Base-by-base conservation (phyloP, 2,888 invertebrate species). In the Apodemia hepburni region DNA sequence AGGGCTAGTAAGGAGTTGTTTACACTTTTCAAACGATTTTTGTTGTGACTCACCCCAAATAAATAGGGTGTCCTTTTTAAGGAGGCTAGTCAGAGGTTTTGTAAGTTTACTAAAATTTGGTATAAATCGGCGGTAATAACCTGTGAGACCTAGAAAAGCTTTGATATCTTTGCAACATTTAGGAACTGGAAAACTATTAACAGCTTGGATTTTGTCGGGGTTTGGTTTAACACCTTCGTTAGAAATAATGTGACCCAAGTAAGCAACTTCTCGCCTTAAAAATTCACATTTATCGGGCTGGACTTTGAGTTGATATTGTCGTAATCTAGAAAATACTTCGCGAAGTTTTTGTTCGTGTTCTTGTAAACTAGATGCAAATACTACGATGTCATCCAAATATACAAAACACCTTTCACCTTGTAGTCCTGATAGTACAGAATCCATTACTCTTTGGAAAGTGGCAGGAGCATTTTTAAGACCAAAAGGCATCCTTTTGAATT, bases 161-260 rank as follows among this genome's bases (percentile, higher is more conserved):
- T 78, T 78, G 0, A 75, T 75, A 58, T 79, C 73, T 67, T 73
- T 77, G 58, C 65, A 64, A 8, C 61, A 70, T 67, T 73, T 72
- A 7, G 77, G 76, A 57, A 69, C 61, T n/a, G 77, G 76, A 61
- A 75, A 78, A 0, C 74, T 65, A 65, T 58, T 60, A 0, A 69
- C 71, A 2, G 72, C 69, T 63, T 66, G 59, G 12, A 74, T 66
- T 70, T 77, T 76, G 7, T 72, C 70, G 1, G 78, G 78, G 63
- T 81, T 77, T 4, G 84, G 81, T 60, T 74, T 76, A 0, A 80
- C 72, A 27, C 77, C 80, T 59, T 80, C 74, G 18, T 63, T 71
- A 1, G 77, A 73, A 2, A 84, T 77, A 0, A 79, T 73, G 57
- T 80, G 80, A 3, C 83, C 81, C 33, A 84, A 61, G 61, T 76